phyloP scores from a whole-genome alignment of 2,113 vertebrate species.

The Sylvietta virens region DNA sequence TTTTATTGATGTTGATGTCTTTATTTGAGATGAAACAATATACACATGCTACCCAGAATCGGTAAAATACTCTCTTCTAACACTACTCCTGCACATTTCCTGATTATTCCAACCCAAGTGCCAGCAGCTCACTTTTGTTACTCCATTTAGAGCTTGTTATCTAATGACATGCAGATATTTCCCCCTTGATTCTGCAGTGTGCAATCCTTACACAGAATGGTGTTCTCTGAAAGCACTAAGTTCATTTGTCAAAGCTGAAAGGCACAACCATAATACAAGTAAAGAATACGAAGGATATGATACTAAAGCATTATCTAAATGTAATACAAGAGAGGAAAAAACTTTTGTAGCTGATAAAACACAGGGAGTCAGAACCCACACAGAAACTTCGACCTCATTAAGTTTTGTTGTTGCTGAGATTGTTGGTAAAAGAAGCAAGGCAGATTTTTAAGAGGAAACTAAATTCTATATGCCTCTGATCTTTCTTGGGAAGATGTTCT shows the following conservation, averaged over 20 bases:
- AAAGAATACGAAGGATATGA: background rate
- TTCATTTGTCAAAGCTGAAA: background rate
- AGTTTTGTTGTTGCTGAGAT: background rate
- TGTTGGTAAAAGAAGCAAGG: background rate
- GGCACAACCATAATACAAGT: background rate
- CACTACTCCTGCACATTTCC: background rate
- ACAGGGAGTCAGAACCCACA: background rate
- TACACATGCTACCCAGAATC: background rate
- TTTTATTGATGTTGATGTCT: background rate
- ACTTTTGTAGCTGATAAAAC: background rate
- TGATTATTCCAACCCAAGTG: background rate
- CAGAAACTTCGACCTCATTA: background rate
- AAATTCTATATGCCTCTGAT: background rate
- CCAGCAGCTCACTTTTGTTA: background rate
- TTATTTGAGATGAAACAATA: background rate
- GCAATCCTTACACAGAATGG: too few relatives aligned
- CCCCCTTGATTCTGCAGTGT: background rate
- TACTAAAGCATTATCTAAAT: background rate
- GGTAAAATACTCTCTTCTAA: background rate
- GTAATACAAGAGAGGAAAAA: background rate
- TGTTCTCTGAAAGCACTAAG: background rate
- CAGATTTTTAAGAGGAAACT: background rate
- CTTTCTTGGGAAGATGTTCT: background rate
- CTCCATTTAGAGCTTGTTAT: background rate
- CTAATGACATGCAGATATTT: background rate